phyloP scores from a whole-genome alignment of 2,888 invertebrate genomes.

The Drosophila tripunctata region DNA sequence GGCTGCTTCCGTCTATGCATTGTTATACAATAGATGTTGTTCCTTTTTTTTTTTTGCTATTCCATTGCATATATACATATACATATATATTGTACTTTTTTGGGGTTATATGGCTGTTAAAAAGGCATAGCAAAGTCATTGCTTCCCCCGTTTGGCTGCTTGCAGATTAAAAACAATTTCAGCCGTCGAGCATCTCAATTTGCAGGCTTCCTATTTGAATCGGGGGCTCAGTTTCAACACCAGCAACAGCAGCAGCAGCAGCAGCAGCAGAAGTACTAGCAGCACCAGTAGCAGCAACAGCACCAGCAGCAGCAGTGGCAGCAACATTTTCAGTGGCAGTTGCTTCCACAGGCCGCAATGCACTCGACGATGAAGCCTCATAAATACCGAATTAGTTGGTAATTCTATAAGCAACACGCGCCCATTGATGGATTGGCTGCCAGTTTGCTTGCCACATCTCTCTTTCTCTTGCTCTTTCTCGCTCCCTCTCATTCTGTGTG shows the following conservation, averaged over 20 bases:
- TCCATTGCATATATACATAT: background rate
- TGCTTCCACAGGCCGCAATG: slow-evolving; percentile 44
- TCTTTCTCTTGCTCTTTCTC: background rate
- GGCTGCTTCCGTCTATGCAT: slow-evolving; percentile 5
- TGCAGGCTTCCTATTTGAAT: slow-evolving; percentile 63
- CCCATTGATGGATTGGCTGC: slow-evolving; percentile 76
- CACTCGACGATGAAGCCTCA: slow-evolving; percentile 80
- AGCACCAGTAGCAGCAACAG: background rate
- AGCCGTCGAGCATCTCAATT: slow-evolving; percentile 69
- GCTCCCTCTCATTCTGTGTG: background rate
- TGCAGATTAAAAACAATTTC: slow-evolving; percentile 71
- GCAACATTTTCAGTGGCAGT: background rate
- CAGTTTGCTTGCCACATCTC: slow-evolving; percentile 28
- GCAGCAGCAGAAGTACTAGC: too few relatives aligned
- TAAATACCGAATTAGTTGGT: slow-evolving; percentile 83
- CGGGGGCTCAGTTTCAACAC: background rate
- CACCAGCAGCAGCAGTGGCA: background rate
- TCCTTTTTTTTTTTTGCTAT: background rate
- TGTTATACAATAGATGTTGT: slow-evolving; percentile 7
- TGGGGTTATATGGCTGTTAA: slow-evolving; percentile 41
- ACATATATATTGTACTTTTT: too few relatives aligned
- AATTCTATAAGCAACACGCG: slow-evolving; percentile 84
- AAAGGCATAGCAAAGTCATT: slow-evolving; percentile 61
- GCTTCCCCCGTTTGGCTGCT: slow-evolving; percentile 30
- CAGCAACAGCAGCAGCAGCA: background rate